Evolutionary conservation across 2,797 vertebrate genomes (phyloP).

Genomic region (Choloepus didactylus): DNA sequence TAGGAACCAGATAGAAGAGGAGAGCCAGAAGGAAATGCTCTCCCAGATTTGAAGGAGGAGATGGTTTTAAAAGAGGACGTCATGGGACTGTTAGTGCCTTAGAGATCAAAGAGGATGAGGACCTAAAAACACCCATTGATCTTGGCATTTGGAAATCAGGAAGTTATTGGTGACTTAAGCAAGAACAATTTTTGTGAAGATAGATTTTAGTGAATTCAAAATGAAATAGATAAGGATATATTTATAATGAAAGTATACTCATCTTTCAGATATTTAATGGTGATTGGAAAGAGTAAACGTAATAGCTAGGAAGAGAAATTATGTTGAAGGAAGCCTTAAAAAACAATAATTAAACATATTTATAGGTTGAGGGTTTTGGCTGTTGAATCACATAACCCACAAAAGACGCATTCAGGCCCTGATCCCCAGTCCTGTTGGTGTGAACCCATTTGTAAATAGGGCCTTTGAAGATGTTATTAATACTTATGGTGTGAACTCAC

Average conservation of each 20-base stretch:
- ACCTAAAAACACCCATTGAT: neutral
- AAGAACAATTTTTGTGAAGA: neutral
- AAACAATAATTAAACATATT: neutral
- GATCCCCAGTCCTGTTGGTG: too few relatives aligned
- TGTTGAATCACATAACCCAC: too few relatives aligned
- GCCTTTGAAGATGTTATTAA: too few relatives aligned
- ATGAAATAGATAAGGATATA: neutral
- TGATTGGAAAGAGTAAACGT: neutral
- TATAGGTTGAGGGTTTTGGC: neutral
- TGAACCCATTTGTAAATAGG: too few relatives aligned
- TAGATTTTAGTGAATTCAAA: slow-evolving; percentile 33
- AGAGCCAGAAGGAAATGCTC: neutral
- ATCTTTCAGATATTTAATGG: slow-evolving; percentile 39
- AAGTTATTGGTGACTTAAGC: neutral
- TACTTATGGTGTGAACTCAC: too few relatives aligned
- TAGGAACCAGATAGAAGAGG: neutral
- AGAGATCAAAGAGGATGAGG: neutral
- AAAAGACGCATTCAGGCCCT: too few relatives aligned
- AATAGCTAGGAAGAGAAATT: neutral
- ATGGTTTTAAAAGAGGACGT: neutral
- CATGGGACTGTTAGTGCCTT: neutral
- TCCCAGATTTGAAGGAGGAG: neutral
- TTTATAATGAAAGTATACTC: neutral
- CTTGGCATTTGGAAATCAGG: slow-evolving; percentile 27
- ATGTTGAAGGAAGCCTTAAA: neutral